Evolutionary conservation across 2,797 vertebrate species (phyloP).

Genomic region (Pangasius sanitwongsei): DNA sequence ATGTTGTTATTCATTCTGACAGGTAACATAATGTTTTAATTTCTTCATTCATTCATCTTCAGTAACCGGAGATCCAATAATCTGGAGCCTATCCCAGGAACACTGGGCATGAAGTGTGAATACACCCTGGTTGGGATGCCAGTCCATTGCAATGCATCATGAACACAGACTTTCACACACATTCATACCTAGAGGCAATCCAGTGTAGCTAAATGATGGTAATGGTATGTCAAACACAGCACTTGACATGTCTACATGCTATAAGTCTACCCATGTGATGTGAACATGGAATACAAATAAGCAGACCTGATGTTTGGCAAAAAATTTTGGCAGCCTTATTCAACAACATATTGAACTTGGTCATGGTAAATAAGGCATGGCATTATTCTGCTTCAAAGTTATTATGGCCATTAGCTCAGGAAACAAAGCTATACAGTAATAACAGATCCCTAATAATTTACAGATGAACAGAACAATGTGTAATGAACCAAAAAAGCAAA

Average conservation of each 20-base stretch:
- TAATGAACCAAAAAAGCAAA: not conserved
- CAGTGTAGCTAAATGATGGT: not conserved
- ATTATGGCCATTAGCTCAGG: not conserved
- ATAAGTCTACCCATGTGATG: not conserved
- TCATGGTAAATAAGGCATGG: slow-evolving; percentile 50
- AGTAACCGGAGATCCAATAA: not conserved
- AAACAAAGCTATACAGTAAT: not conserved
- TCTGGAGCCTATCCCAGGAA: not conserved
- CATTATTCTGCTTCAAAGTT: slow-evolving; percentile 25
- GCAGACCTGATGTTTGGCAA: slow-evolving; percentile 26
- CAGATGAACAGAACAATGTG: not conserved
- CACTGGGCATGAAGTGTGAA: not conserved
- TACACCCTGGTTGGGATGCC: not conserved
- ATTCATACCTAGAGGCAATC: not conserved
- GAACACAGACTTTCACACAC: not conserved
- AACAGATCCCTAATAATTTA: not conserved
- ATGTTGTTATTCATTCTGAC: not conserved
- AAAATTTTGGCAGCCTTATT: slow-evolving; percentile 28
- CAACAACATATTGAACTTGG: slow-evolving; percentile 48
- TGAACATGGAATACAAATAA: slow-evolving; percentile 9
- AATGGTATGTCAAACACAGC: not conserved
- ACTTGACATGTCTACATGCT: slow-evolving; percentile 7
- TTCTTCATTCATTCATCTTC: not conserved
- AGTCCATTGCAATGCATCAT: not conserved
- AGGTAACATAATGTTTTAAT: not conserved